A percentile compares a stretch with the other conserved stretches of the same genome.
Evolutionary conservation across 2,797 vertebrate genomes (phyloP).

Genomic region (Sciurus carolinensis): DNA sequence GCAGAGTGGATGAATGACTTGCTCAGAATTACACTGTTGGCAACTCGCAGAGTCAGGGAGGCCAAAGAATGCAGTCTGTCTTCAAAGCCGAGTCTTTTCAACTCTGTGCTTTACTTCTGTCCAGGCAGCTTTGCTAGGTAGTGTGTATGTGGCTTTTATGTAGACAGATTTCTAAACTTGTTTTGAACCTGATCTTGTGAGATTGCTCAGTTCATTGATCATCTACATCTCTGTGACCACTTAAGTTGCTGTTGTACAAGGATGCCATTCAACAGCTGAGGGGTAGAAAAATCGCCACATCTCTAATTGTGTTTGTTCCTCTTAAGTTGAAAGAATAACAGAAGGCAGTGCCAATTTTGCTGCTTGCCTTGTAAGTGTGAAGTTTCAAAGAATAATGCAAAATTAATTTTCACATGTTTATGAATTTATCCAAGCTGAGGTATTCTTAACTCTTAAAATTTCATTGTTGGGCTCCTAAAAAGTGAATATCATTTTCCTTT

Average conservation of each 20-base stretch:
- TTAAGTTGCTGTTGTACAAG: not conserved
- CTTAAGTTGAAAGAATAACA: conserved; percentile 50
- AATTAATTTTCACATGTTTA: conserved; percentile 78
- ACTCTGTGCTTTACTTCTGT: not conserved
- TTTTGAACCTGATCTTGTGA: conserved; percentile 1
- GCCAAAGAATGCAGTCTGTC: not conserved
- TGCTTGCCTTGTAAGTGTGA: conserved; percentile 38
- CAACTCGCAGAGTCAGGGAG: not conserved
- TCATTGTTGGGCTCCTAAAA: conserved; percentile 69
- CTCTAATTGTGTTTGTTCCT: conserved; percentile 57
- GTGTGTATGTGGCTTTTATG: not conserved
- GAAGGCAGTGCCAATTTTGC: conserved; percentile 46
- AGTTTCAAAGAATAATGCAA: conserved; percentile 70
- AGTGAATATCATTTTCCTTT: conserved; percentile 67
- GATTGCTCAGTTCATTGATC: not conserved
- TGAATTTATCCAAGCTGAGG: conserved; percentile 66
- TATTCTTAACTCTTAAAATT: conserved; percentile 76
- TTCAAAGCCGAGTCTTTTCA: not conserved
- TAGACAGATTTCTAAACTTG: not conserved
- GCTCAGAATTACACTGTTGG: not conserved
- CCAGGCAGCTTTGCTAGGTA: not conserved
- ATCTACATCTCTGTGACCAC: not conserved
- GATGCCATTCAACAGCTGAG: not conserved
- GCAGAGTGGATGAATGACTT: not conserved
- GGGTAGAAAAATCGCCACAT: conserved; percentile 33